Conservation (phyloP, 2,113 vertebrate species). For the Raja brachyura region DNA sequence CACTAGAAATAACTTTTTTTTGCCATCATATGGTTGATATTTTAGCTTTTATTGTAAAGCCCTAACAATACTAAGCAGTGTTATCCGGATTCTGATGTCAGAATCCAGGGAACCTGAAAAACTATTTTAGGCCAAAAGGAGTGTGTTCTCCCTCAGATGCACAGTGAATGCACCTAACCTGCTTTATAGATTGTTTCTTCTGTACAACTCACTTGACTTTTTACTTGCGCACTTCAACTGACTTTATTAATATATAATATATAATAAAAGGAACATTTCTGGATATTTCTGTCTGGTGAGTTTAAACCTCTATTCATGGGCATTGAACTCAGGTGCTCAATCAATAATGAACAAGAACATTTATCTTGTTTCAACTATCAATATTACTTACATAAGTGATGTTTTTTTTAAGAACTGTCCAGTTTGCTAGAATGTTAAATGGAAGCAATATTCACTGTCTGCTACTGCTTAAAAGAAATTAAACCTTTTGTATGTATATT, state of each 20-base stretch:
- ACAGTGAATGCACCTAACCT: conserved; percentile 85
- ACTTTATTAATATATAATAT: conserved; percentile 77
- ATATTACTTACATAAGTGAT: background rate
- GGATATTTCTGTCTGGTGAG: conserved; percentile 49
- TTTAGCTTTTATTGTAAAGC: conserved; percentile 99
- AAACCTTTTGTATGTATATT: conserved; percentile 9
- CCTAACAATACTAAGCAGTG: conserved; percentile 95
- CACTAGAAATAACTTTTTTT: conserved; percentile 76
- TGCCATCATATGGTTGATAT: conserved; percentile 99
- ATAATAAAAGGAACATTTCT: conserved; percentile 68
- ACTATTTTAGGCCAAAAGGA: conserved; percentile 89
- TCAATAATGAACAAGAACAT: conserved; percentile 9
- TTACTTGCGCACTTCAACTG: conserved; percentile 90
- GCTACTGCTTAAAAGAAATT: background rate
- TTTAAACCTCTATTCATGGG: conserved; percentile 19
- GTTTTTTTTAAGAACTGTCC: background rate
- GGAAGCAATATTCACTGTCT: background rate
- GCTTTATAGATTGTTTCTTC: conserved; percentile 73
- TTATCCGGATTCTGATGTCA: conserved; percentile 97
- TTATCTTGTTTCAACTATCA: background rate
- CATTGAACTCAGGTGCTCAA: conserved; percentile 24
- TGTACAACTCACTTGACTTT: conserved; percentile 89
- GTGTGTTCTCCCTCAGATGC: conserved; percentile 79
- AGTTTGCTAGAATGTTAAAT: background rate
- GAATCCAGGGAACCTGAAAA: conserved; percentile 83